Base-by-base conservation (phyloP, 2,113 vertebrate genomes). In the Mugil cephalus region DNA sequence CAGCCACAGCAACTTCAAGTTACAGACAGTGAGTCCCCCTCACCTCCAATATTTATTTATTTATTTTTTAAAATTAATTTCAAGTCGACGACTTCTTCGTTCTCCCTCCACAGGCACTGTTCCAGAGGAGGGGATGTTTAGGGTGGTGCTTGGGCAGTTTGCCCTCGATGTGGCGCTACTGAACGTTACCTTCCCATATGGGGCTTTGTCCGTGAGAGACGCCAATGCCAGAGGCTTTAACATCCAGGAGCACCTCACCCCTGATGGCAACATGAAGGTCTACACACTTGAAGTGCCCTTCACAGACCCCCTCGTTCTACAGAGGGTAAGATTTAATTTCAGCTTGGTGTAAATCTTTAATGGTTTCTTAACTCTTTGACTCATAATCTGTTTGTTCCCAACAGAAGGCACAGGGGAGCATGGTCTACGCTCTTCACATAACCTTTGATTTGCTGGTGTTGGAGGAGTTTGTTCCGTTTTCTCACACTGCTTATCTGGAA, bases 251-350 rank as follows among this genome's bases (percentile, higher is more conserved):
- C 80, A 78, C 12, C 54, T 4, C 21, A 60, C 89, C n/a, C 61
- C 74, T 3, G 93, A 94, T 51, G 61, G 91, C 70, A 86, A 86
- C 63, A 92, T 82, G 9, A 93, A 90, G 63, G 60, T 52, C 36
- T 94, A 93, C 1, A 2, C 65, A 1, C 59, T 96, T 1, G 51
- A 94, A 78, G 88, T 95, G 9, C 67, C 92, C 8, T 93, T 95
- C 80, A 79, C 55, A 34, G 86, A 91, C 55, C 74, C 74, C 13
- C 74, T 71, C 0, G 75, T 96, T 15, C 52, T 61, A 17, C 87
- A 89, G 66, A 78, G 58, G 89, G 95, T 95, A 38, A 10, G 53
- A 11, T 45, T 42, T 19, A 8, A 10, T 6, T 35, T 35, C 9
- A 18, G 8, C 38, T 30, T 52, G 3, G 36, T 67, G 17, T 45